Base-by-base conservation (phyloP, 2,888 invertebrate species). In the Chaetogeoica ovagalla region DNA sequence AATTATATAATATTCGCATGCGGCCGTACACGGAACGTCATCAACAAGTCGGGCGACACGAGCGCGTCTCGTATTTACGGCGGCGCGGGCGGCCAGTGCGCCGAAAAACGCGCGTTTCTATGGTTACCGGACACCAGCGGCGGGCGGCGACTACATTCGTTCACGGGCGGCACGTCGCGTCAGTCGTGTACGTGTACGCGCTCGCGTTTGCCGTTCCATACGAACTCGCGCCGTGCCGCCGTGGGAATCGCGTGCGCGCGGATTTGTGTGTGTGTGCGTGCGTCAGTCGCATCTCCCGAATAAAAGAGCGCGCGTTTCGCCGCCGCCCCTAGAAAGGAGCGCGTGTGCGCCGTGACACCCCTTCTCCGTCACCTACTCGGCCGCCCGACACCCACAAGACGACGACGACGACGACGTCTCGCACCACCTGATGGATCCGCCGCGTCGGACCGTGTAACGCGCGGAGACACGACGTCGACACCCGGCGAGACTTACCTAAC, bases 141-240 rank as follows among this genome's bases (percentile, higher is more conserved):
- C 23, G 13, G 70, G 48, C 55, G 69, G 70, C 62, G 37, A 68
- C 30, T 63, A 39, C 77, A 77, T 70, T 77, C 70, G 77, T 70
- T 37, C 39, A 69, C 77, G 39, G 70, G 63, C 77, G 70, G 63
- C 77, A 77, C 77, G 77, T 77, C 77, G 77, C 62, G 77, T 77
- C 77, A 77, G 77, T 77, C 77, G 77, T 77, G 76, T 70, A 70
- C 77, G 77, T 77, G 77, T 60, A 70, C 77, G 76, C 76, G 76
- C 76, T 69, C 76, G 76, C 60, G 76, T 77, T 77, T 77, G 76
- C 76, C 76, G 76, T 60, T 74, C n/a, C 19, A 8, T 48, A 30
- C 72, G 15, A n/a, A 23, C 19, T 62, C 30, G 30, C 30, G 72
- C 60, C 43, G 23, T n/a, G n/a, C 48, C 11, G 19, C 19, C n/a